These are phyloP conservation scores for Atrichornis clamosus DNA, from an alignment of 2,113 vertebrate species.

Conservation along the genomic window DNA sequence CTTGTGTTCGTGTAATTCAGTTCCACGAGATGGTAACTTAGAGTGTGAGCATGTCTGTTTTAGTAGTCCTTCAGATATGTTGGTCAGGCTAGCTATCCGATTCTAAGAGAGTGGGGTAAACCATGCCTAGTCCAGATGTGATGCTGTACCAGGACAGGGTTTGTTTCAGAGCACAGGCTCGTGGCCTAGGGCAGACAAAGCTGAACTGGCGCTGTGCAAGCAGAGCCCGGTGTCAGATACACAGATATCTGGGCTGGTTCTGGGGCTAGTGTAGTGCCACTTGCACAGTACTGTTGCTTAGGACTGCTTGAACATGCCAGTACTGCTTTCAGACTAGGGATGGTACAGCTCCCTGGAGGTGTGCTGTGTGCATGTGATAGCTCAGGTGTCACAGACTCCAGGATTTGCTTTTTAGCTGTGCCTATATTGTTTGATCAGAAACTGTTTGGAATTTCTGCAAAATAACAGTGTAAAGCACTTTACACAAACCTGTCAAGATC, in stretches of 20 bases:
- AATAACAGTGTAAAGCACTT: not conserved
- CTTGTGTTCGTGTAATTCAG: not conserved
- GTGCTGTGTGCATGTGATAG: not conserved
- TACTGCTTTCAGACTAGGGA: not conserved
- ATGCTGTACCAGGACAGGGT: not conserved
- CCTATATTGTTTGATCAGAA: not conserved
- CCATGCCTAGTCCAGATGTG: not conserved
- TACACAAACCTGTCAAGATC: not conserved
- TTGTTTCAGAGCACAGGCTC: not conserved
- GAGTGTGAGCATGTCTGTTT: not conserved
- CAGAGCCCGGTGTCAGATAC: not conserved
- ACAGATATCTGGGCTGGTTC: not conserved
- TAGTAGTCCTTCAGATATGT: not conserved
- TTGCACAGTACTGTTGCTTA: not conserved
- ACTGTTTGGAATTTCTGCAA: not conserved
- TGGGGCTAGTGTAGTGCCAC: not conserved
- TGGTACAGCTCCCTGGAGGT: not conserved
- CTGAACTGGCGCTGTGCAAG: not conserved
- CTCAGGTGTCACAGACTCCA: not conserved
- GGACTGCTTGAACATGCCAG: accelerated
- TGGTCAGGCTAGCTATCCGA: not conserved
- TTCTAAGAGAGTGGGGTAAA: not conserved
- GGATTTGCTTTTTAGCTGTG: not conserved
- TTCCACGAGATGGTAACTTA: not conserved
- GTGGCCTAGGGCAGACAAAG: not conserved